These are phyloP conservation scores for Condylostylus longicornis DNA, from an alignment of 1,140 invertebrate genomes.

Conservation along the genomic window DNA sequence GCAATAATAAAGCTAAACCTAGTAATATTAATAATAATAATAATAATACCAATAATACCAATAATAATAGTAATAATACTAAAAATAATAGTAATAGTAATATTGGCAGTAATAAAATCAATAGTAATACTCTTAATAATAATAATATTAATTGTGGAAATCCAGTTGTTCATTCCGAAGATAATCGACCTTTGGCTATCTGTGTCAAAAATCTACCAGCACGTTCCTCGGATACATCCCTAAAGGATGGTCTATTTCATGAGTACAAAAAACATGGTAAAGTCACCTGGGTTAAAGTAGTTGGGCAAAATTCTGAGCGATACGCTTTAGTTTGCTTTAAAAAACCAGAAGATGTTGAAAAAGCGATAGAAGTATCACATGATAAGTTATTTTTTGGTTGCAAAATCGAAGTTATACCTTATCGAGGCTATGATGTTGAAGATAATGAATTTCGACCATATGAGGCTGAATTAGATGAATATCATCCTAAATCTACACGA, in stretches of 20 bases:
- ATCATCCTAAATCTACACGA: constrained; percentile 67
- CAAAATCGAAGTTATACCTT: constrained; percentile 80
- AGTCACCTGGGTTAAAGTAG: constrained; percentile 85
- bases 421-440: constrained; percentile 69
- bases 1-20: no score
- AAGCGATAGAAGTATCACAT: constrained; percentile 86
- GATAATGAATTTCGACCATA: constrained; percentile 84
- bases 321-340: constrained; percentile 89
- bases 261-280: constrained; percentile 98
- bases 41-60: no score
- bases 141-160: no score
- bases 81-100: no score
- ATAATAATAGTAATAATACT: no score
- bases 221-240: constrained; percentile 77
- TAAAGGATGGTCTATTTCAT: constrained; percentile 94
- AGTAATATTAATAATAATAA: no score
- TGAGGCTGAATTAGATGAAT: constrained; percentile 89
- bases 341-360: constrained; percentile 90
- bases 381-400: constrained; percentile 93
- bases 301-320: constrained; percentile 63
- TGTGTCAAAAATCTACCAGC: constrained; percentile 81
- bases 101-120: no score
- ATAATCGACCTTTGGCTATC: constrained; percentile 69
- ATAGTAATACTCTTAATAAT: no score
- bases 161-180: constrained; percentile 42